Conservation (phyloP, 2,113 vertebrate genomes). For the Ammodytes marinus region DNA sequence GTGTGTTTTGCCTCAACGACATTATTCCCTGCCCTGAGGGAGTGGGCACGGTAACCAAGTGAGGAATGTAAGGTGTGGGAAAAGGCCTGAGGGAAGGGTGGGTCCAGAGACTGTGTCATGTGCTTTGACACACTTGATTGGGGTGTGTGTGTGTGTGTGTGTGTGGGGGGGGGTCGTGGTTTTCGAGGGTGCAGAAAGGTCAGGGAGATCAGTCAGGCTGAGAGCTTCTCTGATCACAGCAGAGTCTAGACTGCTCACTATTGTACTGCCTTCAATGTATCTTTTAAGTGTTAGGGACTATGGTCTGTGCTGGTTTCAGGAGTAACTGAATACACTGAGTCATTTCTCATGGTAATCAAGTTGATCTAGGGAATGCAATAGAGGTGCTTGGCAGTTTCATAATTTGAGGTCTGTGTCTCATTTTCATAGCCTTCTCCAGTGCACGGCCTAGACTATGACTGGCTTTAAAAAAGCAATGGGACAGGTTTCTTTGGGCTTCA, state of each 20-base stretch:
- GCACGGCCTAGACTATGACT: slow-evolving; percentile 28
- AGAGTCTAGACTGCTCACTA: slow-evolving; percentile 36
- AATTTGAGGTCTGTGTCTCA: neutral
- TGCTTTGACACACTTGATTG: slow-evolving; percentile 23
- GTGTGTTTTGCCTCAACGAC: slow-evolving; percentile 29
- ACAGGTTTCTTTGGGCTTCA: slow-evolving; percentile 33
- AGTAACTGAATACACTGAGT: too few species aligned
- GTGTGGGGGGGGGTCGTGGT: slow-evolving; percentile 24
- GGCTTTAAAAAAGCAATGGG: slow-evolving; percentile 30
- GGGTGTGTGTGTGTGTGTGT: too few species aligned
- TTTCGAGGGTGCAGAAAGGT: slow-evolving; percentile 49
- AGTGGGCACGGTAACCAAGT: slow-evolving; percentile 40
- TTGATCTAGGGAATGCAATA: neutral
- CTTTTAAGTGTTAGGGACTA: neutral
- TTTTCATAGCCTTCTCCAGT: slow-evolving; percentile 15
- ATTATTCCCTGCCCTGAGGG: slow-evolving; percentile 22
- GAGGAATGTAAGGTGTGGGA: slow-evolving; percentile 66
- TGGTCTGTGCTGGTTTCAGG: neutral
- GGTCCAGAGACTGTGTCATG: slow-evolving; percentile 5
- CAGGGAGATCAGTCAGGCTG: slow-evolving; percentile 19
- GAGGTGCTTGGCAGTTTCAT: neutral
- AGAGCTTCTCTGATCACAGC: slow-evolving; percentile 40
- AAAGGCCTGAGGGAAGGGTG: slow-evolving; percentile 43
- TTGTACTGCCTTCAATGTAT: neutral
- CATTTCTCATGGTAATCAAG: too few species aligned